Base-by-base conservation (phyloP, 1,140 invertebrate genomes). In the Drosophila tsacasi region DNA sequence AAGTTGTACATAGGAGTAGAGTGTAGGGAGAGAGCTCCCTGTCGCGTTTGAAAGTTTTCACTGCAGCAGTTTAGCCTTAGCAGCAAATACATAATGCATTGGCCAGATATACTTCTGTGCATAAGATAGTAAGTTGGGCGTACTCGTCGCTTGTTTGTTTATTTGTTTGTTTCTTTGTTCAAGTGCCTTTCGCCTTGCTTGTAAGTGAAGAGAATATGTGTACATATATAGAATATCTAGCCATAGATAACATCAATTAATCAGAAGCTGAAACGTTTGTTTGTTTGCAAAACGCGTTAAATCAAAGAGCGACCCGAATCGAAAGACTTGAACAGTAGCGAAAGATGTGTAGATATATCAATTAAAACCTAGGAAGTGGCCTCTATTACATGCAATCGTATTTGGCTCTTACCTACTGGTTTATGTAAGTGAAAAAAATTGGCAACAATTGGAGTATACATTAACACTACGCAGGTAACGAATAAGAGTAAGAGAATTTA, bases 141-240 rank as follows among this genome's bases (percentile, higher is more conserved):
- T 72, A 55, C 49, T 68, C 58, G 44, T 65, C 55, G 57, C 58
- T 67, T 59, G 71, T 55, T 81, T 89, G 83, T 87, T 87, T 35
- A 35, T 13, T 35, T 83, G 65, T 77, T 84, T 83, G 42, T 50
- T 76, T 83, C 85, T 81, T 87, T 89, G 74, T 87, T 87, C 73
- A 89, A 90, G 84, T 87, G 84, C 84, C 84, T 87, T 84, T 52
- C 23, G 67, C 64, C 44, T 55, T 83, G 54, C 52, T 76, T 81
- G 44, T 60, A 58, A 69, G 52, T 64, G 67, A 73, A 63, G 9
- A 78, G 57, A 78, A 79, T 72, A 59, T 54, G 23, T 77, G 23
- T 52, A 68, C 47, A 42, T 58, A 69, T 58, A 66, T 52, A 71
- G 37, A 9, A 64, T 71, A 79, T 62, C 54, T 69, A 42, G 71